Evolutionary conservation across 2,888 invertebrate species (phyloP), one percentile per base, ranked within the genome.

Genomic region (Conops quadrifasciatus): DNA sequence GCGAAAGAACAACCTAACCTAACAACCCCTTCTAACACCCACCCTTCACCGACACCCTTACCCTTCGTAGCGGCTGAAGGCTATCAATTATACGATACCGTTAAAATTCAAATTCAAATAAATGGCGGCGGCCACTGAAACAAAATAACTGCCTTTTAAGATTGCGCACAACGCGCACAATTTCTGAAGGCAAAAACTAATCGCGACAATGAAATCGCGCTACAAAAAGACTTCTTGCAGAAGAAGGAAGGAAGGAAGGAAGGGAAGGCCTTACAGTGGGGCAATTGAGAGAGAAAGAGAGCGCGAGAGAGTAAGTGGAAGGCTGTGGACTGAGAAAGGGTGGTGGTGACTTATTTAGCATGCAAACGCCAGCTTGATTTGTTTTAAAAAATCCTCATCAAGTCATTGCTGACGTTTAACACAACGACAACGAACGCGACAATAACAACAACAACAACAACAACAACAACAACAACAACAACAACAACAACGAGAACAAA

Each of bases 61-160:
- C n/a, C n/a, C n/a, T n/a, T n/a, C n/a, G n/a, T n/a, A n/a, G n/a
- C 30, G 26, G 36, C 36, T 30, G 56, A 26, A 26, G 53, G 72
- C 75, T 73, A 73, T 75, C 75, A 75, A 73, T 75, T 73, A 72
- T 72, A n/a, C n/a, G n/a, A n/a, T n/a, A 71, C 70, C 71, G 72
- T 73, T 73, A 71, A 73, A 72, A 71, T 72, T 72, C 74, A 71
- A 73, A 73, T 73, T 73, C 73, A 70, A 71, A 73, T 71, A 72
- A 74, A 73, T 70, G 73, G 73, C 59, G 73, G 73, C 59, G 64
- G 70, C 70, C 72, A 68, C 71, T 67, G 68, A 72, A 72, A 75
- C 74, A 73, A 75, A 75, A 68, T 53, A 72, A 49, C 70, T 62
- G n/a, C n/a, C n/a, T 62, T 64, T 62, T 51, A 9, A 62, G 66